Base-by-base conservation (phyloP, 2,888 invertebrate genomes). In the Pseudococcus viburni region DNA sequence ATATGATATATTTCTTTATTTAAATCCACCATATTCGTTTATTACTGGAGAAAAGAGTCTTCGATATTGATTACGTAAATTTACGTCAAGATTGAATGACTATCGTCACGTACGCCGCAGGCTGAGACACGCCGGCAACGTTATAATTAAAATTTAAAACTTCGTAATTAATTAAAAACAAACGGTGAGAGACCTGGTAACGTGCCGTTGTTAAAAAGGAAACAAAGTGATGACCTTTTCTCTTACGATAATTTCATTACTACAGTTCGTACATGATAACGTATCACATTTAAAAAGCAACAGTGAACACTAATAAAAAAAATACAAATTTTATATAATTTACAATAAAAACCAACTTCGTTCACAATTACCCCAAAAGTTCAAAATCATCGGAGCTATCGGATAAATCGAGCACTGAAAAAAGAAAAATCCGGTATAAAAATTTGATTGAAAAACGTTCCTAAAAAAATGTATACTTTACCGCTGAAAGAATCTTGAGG, bases 351-450 rank as follows among this genome's bases (percentile, higher is more conserved):
- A 46, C 22, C 33, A 85, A 33, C 26, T 33, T 22, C 33, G 33
- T n/a, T 86, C 26, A 22, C 12, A 42, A 85, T 93, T 93, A 94
- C 93, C 94, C 95, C 91, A 96, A 94, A 91, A 96, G 94, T 92
- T 96, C 96, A 91, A 96, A 96, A 91, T 96, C 96, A 90, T 95
- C 95, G 91, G 96, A 96, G 3, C 96, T 96, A 90, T 95, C 88
- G 19, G 33, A 80, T 7, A 88, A 12, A 80, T 88, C 88, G 22
- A 88, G 22, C 77, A 83, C 88, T 87, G 51, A 46, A 87, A 80
- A 33, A 46, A 39, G 19, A 85, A 85, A 59, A 33, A 39, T 6
- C 2, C 0, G 22, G 48, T 12, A 6, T 22, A 85, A 11, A 26
- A 80, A 42, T 3, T 42, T 8, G n/a, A 0, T 0, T 3, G 8